phyloP scores from a whole-genome alignment of 2,797 vertebrate species.

The Aplochiton taeniatus region DNA sequence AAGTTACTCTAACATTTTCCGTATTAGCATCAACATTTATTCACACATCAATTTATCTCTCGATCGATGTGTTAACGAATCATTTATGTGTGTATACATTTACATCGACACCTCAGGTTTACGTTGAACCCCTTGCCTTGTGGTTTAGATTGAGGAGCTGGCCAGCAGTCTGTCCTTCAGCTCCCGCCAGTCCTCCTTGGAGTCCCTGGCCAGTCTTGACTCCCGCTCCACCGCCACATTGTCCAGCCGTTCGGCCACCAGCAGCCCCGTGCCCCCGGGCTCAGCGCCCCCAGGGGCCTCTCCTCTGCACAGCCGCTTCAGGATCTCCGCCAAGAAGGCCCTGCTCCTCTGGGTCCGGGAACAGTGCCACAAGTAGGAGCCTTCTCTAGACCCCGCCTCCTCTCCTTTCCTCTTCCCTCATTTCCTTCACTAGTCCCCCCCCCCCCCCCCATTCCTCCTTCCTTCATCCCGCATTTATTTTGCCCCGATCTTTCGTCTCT shows the following conservation, averaged over 20 bases:
- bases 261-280: conserved; percentile 68
- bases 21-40: too few relatives aligned
- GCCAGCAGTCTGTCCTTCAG: conserved; percentile 80
- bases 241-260: conserved; percentile 68
- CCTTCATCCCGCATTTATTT: background rate
- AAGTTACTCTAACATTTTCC: too few relatives aligned
- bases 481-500: background rate
- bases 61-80: too few relatives aligned
- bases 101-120: background rate
- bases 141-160: conserved; percentile 86
- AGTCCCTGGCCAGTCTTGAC: conserved; percentile 72
- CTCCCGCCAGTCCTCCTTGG: conserved; percentile 80
- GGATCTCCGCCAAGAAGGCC: conserved; percentile 90
- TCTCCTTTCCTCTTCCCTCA: background rate
- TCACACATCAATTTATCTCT: too few relatives aligned
- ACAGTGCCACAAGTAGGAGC: conserved; percentile 81
- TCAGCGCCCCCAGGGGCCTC: conserved; percentile 56
- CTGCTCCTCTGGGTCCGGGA: conserved; percentile 92
- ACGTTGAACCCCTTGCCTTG: background rate
- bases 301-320: conserved; percentile 80
- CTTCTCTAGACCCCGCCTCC: background rate
- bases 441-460: background rate
- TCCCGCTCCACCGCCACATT: conserved; percentile 76
- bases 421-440: background rate
- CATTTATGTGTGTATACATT: too few relatives aligned